Conservation (phyloP, 2,888 invertebrate species). For the Acanthosoma haemorrhoidale region DNA sequence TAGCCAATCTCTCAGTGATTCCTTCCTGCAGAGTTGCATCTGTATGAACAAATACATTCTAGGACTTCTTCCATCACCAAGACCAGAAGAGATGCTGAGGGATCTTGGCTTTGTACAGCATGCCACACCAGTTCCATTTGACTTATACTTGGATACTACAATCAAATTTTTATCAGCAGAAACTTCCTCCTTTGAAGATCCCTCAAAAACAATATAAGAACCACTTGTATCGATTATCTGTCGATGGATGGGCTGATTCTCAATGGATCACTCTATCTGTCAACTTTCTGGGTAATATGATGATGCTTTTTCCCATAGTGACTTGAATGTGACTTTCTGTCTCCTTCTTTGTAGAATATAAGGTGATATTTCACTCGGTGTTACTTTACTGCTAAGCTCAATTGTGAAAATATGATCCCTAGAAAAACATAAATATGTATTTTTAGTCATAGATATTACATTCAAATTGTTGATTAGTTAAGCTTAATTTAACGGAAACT, state of each 20-base stretch:
- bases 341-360: neutral
- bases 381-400: constrained; percentile 38
- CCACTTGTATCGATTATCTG: constrained; percentile 43
- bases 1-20: constrained; percentile 90
- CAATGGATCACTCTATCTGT: constrained; percentile 17
- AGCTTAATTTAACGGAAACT: no score
- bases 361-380: constrained; percentile 35
- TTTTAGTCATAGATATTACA: neutral
- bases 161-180: neutral
- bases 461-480: no score
- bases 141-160: neutral
- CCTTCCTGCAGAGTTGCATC: constrained; percentile 89
- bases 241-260: neutral
- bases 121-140: neutral
- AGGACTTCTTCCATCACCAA: constrained; percentile 34
- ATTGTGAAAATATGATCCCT: constrained; percentile 29
- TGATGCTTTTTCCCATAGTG: constrained; percentile 37
- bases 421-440: neutral
- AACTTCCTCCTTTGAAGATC: constrained; percentile 13
- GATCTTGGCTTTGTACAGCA: constrained; percentile 4
- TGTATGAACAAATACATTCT: constrained; percentile 87
- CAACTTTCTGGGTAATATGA: constrained; percentile 30
- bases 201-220: constrained; percentile 52
- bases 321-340: constrained; percentile 33
- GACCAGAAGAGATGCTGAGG: constrained; percentile 1